phyloP scores from a whole-genome alignment of 92 coral and sea anemone genomes.

The Desmophyllum pertusum region DNA sequence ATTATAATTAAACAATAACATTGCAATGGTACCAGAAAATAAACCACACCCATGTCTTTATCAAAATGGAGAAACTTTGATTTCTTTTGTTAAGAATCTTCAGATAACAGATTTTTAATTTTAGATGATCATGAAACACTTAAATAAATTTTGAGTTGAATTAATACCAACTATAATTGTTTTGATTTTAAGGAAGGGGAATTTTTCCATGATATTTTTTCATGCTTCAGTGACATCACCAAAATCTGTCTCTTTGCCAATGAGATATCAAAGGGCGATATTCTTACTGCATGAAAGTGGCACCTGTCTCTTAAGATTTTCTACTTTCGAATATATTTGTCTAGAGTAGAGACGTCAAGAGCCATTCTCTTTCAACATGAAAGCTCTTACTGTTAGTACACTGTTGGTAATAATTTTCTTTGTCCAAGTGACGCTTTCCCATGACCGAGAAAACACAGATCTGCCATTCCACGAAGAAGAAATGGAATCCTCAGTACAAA shows the following conservation, averaged over 20 bases:
- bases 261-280: not conserved
- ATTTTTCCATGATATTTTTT: not conserved
- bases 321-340: not conserved
- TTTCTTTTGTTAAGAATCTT: not conserved
- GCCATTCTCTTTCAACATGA: slow-evolving; percentile 1
- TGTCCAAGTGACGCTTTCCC: not conserved
- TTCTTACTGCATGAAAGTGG: slow-evolving; percentile 12
- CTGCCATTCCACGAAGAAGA: not conserved
- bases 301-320: slow-evolving; percentile 13
- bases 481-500: not conserved
- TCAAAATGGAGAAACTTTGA: not conserved
- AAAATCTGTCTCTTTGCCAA: not conserved
- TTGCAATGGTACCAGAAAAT: slow-evolving; percentile 19
- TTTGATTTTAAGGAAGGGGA: not conserved
- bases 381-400: not conserved
- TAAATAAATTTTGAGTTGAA: not conserved
- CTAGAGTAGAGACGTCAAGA: not conserved
- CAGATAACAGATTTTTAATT: not conserved
- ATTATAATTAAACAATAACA: not conserved
- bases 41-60: not conserved
- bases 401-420: not conserved
- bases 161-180: not conserved
- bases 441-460: not conserved
- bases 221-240: slow-evolving; percentile 13
- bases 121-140: not conserved